Percentiles rank a stretch among this genome's conserved stretches.
These are phyloP conservation scores for Spodoptera picta DNA, from an alignment of 2,888 invertebrate species.

Conservation along the genomic window DNA sequence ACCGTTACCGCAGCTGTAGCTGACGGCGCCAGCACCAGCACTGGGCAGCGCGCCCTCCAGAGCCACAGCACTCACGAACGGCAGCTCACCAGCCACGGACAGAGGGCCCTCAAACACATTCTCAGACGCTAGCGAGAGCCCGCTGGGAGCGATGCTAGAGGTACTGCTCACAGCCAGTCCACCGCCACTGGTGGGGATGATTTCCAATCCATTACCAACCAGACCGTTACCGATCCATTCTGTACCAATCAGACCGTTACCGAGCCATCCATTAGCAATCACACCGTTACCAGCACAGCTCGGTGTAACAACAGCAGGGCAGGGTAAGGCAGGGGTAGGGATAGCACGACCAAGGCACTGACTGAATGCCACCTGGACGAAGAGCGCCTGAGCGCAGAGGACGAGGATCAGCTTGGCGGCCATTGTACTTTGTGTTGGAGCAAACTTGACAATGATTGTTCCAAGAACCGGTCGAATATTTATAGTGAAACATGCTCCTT, in stretches of 20 bases:
- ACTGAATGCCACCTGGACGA: conserved; percentile 18
- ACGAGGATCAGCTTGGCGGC: conserved; percentile 21
- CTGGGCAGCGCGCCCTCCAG: conserved; percentile 37
- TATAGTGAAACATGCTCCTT: too few relatives aligned
- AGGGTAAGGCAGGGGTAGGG: too few relatives aligned
- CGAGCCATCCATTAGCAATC: conserved; percentile 10
- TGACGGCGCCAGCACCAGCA: conserved; percentile 43
- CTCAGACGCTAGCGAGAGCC: conserved; percentile 46
- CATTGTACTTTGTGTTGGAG: conserved; percentile 1
- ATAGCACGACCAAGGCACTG: too few relatives aligned
- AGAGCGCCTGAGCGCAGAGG: conserved; percentile 24
- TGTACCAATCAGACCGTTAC: conserved; percentile 6
- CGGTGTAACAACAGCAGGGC: too few relatives aligned
- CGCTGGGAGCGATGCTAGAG: conserved; percentile 35
- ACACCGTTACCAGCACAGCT: conserved; percentile 5
- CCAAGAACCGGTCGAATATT: too few relatives aligned
- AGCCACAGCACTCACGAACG: conserved; percentile 40
- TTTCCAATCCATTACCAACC: conserved; percentile 14
- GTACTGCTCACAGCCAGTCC: conserved; percentile 37
- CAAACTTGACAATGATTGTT: not conserved
- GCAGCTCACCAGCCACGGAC: conserved; percentile 42
- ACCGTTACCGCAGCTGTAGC: conserved; percentile 39
- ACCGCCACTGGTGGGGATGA: conserved; percentile 46
- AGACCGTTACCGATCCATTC: conserved; percentile 41
- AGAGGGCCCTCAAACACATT: conserved; percentile 47